Evolutionary conservation across 2,888 invertebrate species (phyloP), one percentile per base, ranked within the genome.

Genomic region (Oligia strigilis): DNA sequence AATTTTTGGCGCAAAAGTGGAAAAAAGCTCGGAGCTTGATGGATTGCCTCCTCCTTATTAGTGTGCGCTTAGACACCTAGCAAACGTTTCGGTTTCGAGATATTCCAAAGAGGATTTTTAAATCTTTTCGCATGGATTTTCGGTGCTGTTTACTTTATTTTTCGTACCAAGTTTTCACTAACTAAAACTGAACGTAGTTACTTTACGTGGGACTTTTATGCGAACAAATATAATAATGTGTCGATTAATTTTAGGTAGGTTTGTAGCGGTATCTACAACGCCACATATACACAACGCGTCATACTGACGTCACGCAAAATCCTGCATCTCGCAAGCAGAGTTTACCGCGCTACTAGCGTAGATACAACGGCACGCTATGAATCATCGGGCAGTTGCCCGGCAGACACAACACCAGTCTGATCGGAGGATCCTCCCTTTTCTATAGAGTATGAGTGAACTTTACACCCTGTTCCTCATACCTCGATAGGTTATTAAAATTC

Each of bases 11-110:
- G 87, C 75, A 85, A 89, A 89, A 88, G 84, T 87, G 86, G 88
- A 88, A 92, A 92, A 91, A 92, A 90, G 87, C 89, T 82, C 88
- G 77, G 86, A 83, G 84, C 88, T 92, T 93, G 94, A 93, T 93
- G 93, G 94, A 93, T 93, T 90, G 91, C 91, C 83, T 74, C 80
- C 70, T 91, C 87, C 93, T 93, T 93, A 93, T 93, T 92, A 93
- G 80, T 88, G 87, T 84, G 85, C 86, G 87, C 84, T 86, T 86
- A 90, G 84, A 86, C 88, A 86, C 84, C 83, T 75, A 84, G 86
- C 81, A 65, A 85, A 85, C 86, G 81, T 80, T 87, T 80, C 69
- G 81, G 82, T 81, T 88, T 75, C 40, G 64, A 78, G 46, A 86
- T 76, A 77, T 82, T 82, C 65, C 62, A 43, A 65, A 70, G 75